Conservation (phyloP, 1,140 invertebrate genomes). For the Brachionus rubens region DNA sequence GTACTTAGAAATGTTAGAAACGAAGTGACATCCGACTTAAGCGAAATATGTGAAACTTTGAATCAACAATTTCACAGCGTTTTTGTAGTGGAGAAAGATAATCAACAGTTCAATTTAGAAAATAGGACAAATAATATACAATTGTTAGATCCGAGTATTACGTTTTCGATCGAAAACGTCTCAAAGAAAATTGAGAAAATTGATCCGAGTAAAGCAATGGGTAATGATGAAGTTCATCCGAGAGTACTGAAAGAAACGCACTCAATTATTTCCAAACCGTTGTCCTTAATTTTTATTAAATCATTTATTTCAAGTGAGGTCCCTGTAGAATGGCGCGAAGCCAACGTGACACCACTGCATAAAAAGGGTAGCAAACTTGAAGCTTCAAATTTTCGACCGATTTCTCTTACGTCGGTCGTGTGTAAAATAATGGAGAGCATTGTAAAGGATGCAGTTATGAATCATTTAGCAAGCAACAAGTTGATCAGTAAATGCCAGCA, state of each 20-base stretch:
- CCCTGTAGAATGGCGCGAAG: constrained; percentile 18
- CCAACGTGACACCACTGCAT: constrained; percentile 39
- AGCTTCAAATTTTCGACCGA: constrained; percentile 47
- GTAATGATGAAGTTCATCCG: neutral
- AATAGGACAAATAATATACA: neutral
- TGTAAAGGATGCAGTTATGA: neutral
- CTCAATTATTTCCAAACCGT: neutral
- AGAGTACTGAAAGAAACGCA: neutral
- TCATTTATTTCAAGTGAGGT: neutral
- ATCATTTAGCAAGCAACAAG: neutral
- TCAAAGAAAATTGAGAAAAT: neutral
- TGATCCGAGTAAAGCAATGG: neutral
- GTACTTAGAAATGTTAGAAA: neutral
- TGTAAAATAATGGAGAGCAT: constrained; percentile 24
- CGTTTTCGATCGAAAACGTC: neutral
- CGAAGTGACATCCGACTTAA: neutral
- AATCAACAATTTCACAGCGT: neutral
- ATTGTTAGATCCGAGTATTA: neutral
- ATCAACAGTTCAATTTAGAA: neutral
- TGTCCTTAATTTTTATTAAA: constrained; percentile 31
- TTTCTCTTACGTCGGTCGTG: constrained; percentile 25
- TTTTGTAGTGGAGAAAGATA: neutral
- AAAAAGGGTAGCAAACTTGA: constrained; percentile 41
- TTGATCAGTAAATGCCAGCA: neutral
- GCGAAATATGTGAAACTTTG: neutral